Conservation (phyloP, 2,797 vertebrate genomes). For the Lateolabrax maculatus region DNA sequence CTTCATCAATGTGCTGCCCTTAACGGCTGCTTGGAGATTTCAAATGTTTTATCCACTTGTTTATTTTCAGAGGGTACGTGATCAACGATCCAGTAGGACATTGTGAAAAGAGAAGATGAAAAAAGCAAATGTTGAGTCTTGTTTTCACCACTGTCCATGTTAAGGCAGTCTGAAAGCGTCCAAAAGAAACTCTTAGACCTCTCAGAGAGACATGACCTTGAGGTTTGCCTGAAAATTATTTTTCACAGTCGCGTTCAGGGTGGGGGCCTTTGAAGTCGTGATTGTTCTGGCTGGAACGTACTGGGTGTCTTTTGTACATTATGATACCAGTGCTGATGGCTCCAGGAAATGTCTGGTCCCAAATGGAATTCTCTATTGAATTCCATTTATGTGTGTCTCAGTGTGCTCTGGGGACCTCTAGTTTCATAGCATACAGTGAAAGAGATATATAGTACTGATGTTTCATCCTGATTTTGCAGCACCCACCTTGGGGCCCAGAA, state of each 20-base stretch:
- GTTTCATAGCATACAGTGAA: constrained; percentile 53
- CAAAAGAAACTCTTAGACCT: constrained; percentile 38
- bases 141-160: constrained; percentile 54
- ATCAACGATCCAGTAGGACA: constrained; percentile 30
- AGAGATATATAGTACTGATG: constrained; percentile 42
- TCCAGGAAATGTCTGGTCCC: constrained; percentile 69
- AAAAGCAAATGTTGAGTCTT: constrained; percentile 28
- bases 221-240: constrained; percentile 58
- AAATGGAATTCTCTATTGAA: constrained; percentile 71
- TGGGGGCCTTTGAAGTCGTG: constrained; percentile 71
- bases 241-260: constrained; percentile 49
- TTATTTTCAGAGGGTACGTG: constrained; percentile 19
- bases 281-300: constrained; percentile 68
- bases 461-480: constrained; percentile 53
- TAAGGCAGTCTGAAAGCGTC: constrained; percentile 35
- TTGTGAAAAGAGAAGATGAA: constrained; percentile 44
- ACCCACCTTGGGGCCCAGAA: constrained; percentile 21
- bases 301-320: constrained; percentile 65
- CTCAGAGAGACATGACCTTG: constrained; percentile 56
- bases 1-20: constrained; percentile 11
- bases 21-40: constrained; percentile 16
- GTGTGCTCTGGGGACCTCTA: constrained; percentile 53
- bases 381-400: constrained; percentile 60
- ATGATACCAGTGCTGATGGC: constrained; percentile 63
- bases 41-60: constrained; percentile 17